Percentiles rank a stretch among this genome's conserved stretches.
Evolutionary conservation across 2,888 invertebrate genomes (phyloP).

Genomic region (Autographa gamma): DNA sequence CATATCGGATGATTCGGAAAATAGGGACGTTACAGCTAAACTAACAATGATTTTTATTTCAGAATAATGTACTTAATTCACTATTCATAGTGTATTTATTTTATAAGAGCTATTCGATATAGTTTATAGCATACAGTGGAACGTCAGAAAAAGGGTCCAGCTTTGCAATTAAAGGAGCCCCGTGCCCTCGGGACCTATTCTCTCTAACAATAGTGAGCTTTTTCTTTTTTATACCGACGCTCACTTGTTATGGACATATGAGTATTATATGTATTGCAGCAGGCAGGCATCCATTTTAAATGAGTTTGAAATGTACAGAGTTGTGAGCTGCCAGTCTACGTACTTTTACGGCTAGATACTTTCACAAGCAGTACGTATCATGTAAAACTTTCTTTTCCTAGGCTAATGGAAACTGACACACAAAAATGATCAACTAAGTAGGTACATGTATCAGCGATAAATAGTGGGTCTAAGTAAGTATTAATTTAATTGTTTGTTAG

Average conservation of each 20-base stretch:
- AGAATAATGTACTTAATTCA: no score
- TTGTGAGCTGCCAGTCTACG: not conserved
- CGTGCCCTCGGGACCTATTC: conserved; percentile 27
- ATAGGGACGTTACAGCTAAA: no score
- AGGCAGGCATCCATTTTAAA: not conserved
- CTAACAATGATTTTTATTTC: no score
- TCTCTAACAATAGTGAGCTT: conserved; percentile 27
- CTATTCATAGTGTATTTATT: no score
- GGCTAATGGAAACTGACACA: no score
- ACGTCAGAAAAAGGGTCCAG: conserved; percentile 9
- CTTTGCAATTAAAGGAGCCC: conserved; percentile 43
- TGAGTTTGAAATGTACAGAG: not conserved
- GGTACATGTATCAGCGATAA: no score
- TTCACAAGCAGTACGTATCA: not conserved
- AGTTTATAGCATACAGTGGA: not conserved
- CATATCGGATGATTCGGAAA: no score
- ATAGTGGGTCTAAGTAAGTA: no score
- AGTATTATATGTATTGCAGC: conserved; percentile 18
- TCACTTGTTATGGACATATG: conserved; percentile 25
- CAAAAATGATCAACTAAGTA: no score
- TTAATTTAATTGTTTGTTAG: no score
- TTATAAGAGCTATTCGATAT: no score
- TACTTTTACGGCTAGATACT: not conserved
- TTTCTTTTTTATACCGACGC: conserved; percentile 14
- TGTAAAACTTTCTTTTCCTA: not conserved